Percentiles rank a stretch among this genome's conserved stretches.
Conservation (phyloP, 2,888 invertebrate genomes). For the Tineola bisselliella region DNA sequence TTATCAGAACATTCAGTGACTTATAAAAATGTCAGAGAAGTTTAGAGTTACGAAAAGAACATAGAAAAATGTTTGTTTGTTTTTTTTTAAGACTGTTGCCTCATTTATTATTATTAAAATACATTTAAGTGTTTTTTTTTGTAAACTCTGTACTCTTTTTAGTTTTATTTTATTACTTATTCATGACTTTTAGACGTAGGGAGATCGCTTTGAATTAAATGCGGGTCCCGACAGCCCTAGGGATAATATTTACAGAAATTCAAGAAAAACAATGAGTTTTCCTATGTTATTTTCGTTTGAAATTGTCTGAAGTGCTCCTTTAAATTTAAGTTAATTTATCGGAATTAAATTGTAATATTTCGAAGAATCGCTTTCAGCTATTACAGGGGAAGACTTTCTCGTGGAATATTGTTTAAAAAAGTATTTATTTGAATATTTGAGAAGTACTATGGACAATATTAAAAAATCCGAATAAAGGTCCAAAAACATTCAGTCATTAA, state of each 20-base stretch:
- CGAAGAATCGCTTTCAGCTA: too few relatives aligned
- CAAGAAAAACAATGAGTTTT: neutral
- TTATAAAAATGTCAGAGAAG: neutral
- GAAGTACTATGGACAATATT: neutral
- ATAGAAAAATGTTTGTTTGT: too few relatives aligned
- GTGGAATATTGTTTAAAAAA: neutral
- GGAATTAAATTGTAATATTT: neutral
- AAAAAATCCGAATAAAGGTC: conserved; percentile 37
- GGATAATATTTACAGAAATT: neutral
- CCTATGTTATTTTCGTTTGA: neutral
- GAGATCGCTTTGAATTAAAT: too few relatives aligned
- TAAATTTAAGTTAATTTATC: neutral
- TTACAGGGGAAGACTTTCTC: too few relatives aligned
- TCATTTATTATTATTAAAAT: too few relatives aligned
- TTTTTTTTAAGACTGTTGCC: too few relatives aligned
- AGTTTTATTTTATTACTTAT: too few relatives aligned
- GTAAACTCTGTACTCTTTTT: too few relatives aligned
- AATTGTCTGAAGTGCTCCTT: conserved; percentile 6
- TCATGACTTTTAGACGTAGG: neutral
- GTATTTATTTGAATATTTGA: neutral
- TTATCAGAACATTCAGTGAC: neutral
- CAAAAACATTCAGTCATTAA: conserved; percentile 57
- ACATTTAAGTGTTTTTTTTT: neutral
- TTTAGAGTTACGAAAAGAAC: neutral
- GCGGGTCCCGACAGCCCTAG: neutral